Base-by-base conservation (phyloP, 2,888 invertebrate species). In the Venustoraphidia nigricollis region DNA sequence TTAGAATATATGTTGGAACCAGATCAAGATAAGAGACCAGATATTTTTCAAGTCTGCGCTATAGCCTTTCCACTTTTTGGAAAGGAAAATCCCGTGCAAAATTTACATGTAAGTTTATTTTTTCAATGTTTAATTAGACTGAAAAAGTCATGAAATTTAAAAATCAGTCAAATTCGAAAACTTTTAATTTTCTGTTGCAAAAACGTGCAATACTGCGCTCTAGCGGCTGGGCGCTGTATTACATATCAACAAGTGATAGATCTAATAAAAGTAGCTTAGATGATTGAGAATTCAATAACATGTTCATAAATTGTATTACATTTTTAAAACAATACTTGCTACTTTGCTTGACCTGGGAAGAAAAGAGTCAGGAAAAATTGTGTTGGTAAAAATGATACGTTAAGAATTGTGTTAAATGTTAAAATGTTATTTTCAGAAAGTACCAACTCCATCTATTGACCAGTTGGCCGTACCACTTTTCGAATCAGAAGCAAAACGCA, bases 41-140 rank as follows among this genome's bases (percentile, higher is more conserved):
- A 92, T 67, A 89, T 93, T 58, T 90, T 77, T 68, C 88, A 89
- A 75, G 84, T 86, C 42, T 79, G 83, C 54, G 73, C 73, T 59
- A 69, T 84, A 55, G 83, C 86, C 49, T 89, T 87, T 65, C 72
- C 74, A 55, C 64, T 87, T 54, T 63, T 73, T 49, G 80, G 81
- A 51, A 81, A 77, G 63, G 80, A 83, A 43, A 83, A 81, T 68
- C 86, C 87, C 48, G 81, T 90, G 53, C 80, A 80, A 65, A 89
- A 90, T 73, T 71, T 88, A 66, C 77, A 83, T 66, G 82, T 82
- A 67, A 70, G 75, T 69, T n/a, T 35, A 42, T 40, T 41, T 47
- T 37, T 42, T 41, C 39, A 37, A 36, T 10, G 41, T 37, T 44
- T 39, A 27, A 43, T 43, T 44, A 37, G 11, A 45, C 38, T 17